phyloP scores from a whole-genome alignment of 2,113 vertebrate species.

The Asarcornis scutulata region DNA sequence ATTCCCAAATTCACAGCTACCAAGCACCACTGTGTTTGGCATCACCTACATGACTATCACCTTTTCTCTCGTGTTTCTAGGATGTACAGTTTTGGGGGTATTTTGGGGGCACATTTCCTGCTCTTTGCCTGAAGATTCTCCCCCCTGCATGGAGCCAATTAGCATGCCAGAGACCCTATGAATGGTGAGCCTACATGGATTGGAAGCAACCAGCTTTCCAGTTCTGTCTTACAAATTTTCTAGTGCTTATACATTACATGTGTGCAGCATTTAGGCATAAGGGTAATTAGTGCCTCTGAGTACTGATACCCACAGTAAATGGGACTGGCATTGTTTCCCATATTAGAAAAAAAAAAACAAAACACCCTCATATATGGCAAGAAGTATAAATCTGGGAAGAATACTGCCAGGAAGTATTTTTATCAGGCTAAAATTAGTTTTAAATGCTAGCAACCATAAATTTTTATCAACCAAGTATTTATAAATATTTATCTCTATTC shows the following conservation, averaged over 20 bases:
- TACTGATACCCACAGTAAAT: background rate
- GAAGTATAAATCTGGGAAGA: background rate
- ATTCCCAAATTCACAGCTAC: background rate
- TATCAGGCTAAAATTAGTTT: background rate
- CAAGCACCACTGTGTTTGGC: background rate
- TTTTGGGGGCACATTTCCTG: fast-evolving
- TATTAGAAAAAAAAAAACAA: background rate
- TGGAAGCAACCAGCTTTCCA: background rate
- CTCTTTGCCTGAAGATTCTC: background rate
- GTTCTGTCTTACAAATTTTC: background rate
- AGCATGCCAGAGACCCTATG: background rate
- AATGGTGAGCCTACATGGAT: background rate
- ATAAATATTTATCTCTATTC: background rate
- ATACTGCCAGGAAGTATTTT: background rate
- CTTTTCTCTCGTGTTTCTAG: background rate
- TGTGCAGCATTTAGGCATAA: background rate
- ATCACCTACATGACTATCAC: background rate
- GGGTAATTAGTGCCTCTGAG: background rate
- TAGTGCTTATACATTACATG: background rate
- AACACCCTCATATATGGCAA: fast-evolving
- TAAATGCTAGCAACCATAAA: background rate
- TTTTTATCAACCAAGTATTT: background rate
- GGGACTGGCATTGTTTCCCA: background rate
- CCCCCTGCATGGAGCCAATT: background rate
- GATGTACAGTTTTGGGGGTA: background rate